Evolutionary conservation across 2,888 invertebrate genomes (phyloP), one percentile per base, ranked within the genome.

Genomic region (Ctenicera cuprea): DNA sequence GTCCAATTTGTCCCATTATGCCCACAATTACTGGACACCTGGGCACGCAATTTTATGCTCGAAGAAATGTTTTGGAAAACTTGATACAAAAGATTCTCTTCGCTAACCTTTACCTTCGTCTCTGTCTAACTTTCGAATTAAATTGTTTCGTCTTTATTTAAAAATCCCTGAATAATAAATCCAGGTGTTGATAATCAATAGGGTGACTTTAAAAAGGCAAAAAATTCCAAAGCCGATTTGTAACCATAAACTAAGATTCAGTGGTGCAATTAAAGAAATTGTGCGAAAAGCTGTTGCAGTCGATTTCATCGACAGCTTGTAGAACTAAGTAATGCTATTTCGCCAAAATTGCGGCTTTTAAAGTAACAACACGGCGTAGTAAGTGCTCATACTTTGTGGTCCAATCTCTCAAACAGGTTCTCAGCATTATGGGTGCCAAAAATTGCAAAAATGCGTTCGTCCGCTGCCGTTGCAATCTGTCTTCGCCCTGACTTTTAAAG

Each of bases 1-100:
- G 80, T 81, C 79, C 83, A 85, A 85, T 85, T 85, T 85, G 85
- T 85, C 85, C 79, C 79, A 79, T 83, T 84, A 83, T 83, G 81
- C 81, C 83, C 83, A 82, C 84, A 83, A 84, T 83, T 80, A 82
- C 78, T 70, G 76, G 75, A 80, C 83, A 84, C 82, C 83, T 83
- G 83, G 82, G 70, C 72, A 65, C 68, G 75, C 79, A 82, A 82
- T 83, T 81, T 82, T 79, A 78, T 79, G 81, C 76, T 80, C 77
- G 78, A 80, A 59, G 64, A 76, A 74, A 73, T 77, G 73, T 75
- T 77, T 78, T 77, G 64, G 71, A 75, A 71, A 75, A 73, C 61
- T 59, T 14, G 14, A 52, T 54, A 76, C 71, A 76, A 74, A 71
- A 71, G 62, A 26, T 64, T 54, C 33, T 59, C 41, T 3, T 37